Conservation (phyloP, 30 jellyfish, hydroid and myxozoan genomes). For the Cassiopea andromeda region DNA sequence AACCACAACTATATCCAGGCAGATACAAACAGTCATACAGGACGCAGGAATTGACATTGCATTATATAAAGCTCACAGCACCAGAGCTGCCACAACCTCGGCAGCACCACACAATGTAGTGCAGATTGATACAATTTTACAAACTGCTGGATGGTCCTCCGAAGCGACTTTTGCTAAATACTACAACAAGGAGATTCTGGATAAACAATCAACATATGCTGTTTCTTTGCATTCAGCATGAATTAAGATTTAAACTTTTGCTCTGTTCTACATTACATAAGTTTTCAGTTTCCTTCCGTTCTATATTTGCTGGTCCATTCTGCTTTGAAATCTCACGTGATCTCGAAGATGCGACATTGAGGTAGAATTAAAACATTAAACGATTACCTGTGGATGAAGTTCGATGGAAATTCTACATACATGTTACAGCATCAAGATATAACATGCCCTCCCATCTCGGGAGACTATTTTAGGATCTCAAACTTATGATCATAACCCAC, state of each 20-base stretch:
- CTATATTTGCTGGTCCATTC: background rate
- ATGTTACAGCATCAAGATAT: background rate
- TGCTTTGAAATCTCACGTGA: slow-evolving; percentile 3
- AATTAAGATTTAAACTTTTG: background rate
- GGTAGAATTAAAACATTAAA: slow-evolving; percentile 2
- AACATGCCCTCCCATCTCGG: background rate
- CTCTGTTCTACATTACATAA: background rate
- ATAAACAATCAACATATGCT: background rate
- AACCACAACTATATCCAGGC: background rate
- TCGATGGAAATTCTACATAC: background rate
- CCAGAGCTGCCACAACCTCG: slow-evolving; percentile 9
- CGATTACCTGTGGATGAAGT: background rate
- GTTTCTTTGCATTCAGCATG: background rate
- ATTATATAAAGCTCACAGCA: background rate
- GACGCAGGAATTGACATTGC: slow-evolving; percentile 8
- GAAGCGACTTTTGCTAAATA: background rate
- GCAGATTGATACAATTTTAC: background rate
- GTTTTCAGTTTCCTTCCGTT: background rate
- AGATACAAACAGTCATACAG: background rate
- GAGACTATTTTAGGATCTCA: background rate
- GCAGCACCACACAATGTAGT: slow-evolving; percentile 1
- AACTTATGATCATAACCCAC: background rate
- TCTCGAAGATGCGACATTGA: slow-evolving; percentile 7
- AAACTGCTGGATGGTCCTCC: slow-evolving; percentile 1
- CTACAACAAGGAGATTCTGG: slow-evolving; percentile 3